These are phyloP conservation scores for Mesorhabditis spiculigera DNA, from an alignment of 2,888 invertebrate genomes.

Conservation along the genomic window DNA sequence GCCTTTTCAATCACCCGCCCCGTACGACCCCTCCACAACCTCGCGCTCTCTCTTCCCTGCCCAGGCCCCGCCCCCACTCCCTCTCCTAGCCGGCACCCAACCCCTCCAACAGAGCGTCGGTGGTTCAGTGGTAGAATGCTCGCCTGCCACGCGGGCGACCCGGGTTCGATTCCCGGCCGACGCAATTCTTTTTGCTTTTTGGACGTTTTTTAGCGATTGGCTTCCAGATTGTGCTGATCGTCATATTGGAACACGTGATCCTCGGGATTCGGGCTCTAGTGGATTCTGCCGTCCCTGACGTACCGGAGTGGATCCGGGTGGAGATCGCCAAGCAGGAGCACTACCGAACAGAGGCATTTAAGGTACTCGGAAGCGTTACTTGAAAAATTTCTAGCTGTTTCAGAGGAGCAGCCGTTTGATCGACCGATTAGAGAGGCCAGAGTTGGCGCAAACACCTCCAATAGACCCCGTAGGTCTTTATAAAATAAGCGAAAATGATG, in stretches of 20 bases:
- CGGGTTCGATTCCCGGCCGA: slow-evolving; percentile 56
- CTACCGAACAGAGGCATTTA: slow-evolving; percentile 74
- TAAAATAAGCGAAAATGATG: too few species aligned
- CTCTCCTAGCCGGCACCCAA: too few species aligned
- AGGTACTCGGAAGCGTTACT: background rate
- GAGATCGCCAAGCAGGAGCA: slow-evolving; percentile 93
- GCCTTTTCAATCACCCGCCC: background rate
- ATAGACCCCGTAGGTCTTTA: too few species aligned
- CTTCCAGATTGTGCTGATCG: slow-evolving; percentile 48
- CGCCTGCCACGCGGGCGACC: slow-evolving; percentile 57
- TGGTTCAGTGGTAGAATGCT: slow-evolving; percentile 58
- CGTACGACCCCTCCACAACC: too few species aligned
- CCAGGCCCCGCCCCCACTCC: too few species aligned
- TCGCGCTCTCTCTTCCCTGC: too few species aligned
- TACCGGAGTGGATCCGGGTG: too few species aligned
- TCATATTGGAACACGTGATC: slow-evolving; percentile 76
- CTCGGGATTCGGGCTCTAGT: slow-evolving; percentile 76
- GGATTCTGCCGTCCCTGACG: too few species aligned
- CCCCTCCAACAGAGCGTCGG: slow-evolving; percentile 15
- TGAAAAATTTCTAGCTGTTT: background rate
- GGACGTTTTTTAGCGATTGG: too few species aligned
- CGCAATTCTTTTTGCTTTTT: slow-evolving; percentile 19
- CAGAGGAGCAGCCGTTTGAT: background rate
- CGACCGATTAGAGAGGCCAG: background rate
- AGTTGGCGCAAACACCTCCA: too few species aligned